phyloP scores from a whole-genome alignment of 1,140 invertebrate species.

The Chionoecetes opilio region DNA sequence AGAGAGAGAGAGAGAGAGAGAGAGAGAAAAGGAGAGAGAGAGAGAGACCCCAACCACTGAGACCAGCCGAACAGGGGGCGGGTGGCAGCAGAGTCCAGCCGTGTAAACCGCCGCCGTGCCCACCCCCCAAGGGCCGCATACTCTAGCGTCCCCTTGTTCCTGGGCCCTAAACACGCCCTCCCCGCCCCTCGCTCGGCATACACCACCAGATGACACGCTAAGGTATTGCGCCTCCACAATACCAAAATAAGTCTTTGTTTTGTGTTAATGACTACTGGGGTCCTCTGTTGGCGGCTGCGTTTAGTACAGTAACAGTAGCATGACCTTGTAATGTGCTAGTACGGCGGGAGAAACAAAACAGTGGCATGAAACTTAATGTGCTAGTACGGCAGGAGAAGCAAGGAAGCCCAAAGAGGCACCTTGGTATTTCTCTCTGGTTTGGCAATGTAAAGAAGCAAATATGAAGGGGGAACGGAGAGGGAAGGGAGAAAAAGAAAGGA shows the following conservation, averaged over 20 bases:
- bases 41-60: background rate
- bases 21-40: background rate
- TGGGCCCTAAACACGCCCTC: background rate
- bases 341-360: background rate
- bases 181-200: background rate
- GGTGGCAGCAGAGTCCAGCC: background rate
- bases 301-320: too few relatives aligned
- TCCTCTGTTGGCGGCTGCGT: background rate
- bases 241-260: background rate
- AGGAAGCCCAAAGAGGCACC: too few relatives aligned
- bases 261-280: background rate
- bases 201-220: constrained; percentile 5
- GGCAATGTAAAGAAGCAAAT: too few relatives aligned
- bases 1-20: background rate
- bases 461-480: too few relatives aligned
- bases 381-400: too few relatives aligned
- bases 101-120: background rate
- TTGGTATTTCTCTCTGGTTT: too few relatives aligned
- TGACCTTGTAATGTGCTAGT: too few relatives aligned
- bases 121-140: background rate
- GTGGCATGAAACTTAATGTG: too few relatives aligned
- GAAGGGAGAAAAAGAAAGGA: too few relatives aligned
- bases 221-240: background rate
- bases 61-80: background rate
- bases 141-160: background rate